Evolutionary conservation across 1,140 invertebrate genomes (phyloP).

Genomic region (Hormaphis cornu): DNA sequence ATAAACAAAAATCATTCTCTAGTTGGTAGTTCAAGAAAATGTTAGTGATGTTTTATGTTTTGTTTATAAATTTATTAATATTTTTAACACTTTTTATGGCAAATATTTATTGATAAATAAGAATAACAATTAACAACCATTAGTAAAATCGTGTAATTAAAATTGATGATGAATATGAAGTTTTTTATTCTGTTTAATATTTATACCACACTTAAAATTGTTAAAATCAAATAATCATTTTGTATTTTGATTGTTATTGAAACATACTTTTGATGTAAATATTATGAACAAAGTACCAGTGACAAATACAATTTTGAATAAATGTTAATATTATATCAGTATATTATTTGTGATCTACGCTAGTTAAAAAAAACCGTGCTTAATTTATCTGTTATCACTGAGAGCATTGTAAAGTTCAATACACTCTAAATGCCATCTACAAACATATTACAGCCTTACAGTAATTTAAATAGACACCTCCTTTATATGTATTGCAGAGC

Average conservation of each 20-base stretch:
- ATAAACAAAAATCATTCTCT: too few relatives aligned
- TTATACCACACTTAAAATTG: too few relatives aligned
- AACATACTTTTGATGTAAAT: neutral
- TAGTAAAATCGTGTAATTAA: neutral
- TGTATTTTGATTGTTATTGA: neutral
- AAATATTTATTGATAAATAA: neutral
- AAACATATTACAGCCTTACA: neutral
- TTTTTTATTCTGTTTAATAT: neutral
- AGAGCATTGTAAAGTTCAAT: conserved; percentile 21
- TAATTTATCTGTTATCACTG: conserved; percentile 9
- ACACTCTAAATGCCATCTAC: conserved; percentile 25
- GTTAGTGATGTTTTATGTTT: neutral
- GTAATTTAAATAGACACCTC: neutral
- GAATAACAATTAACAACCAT: neutral
- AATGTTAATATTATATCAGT: neutral
- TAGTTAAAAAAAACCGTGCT: conserved; percentile 15
- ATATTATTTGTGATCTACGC: neutral
- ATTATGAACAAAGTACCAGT: neutral
- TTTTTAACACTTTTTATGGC: neutral
- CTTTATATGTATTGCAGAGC: neutral
- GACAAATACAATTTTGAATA: too few relatives aligned
- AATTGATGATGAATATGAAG: neutral
- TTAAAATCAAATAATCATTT: neutral
- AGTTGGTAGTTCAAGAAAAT: neutral
- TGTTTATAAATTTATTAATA: neutral